phyloP scores from a whole-genome alignment of 2,888 invertebrate genomes.

The Kryphioiulus occultus region DNA sequence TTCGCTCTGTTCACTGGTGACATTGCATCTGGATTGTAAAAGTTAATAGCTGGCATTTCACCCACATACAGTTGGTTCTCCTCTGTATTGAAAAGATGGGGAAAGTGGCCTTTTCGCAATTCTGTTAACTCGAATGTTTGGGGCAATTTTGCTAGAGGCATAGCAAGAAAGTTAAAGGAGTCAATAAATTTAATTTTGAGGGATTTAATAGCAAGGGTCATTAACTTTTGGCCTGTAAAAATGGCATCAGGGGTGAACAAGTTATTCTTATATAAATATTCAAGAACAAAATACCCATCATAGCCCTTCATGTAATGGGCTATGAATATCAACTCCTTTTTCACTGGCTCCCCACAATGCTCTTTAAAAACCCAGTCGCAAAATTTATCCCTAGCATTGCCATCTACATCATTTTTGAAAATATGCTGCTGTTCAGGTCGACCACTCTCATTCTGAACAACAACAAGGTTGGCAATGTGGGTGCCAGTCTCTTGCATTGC shows the following conservation, averaged over 20 bases:
- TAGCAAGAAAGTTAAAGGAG: not conserved
- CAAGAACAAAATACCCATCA: not conserved
- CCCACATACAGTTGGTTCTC: not conserved
- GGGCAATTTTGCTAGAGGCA: slow-evolving; percentile 21
- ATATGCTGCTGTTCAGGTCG: not conserved
- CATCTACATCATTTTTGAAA: not conserved
- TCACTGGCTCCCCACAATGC: not conserved
- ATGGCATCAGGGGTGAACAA: not conserved
- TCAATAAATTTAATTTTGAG: slow-evolving; percentile 29
- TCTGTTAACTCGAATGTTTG: not conserved
- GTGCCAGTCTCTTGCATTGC: not conserved
- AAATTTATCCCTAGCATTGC: not conserved
- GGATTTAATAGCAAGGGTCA: not conserved
- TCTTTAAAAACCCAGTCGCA: not conserved
- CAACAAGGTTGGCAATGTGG: not conserved
- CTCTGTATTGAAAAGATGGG: not conserved
- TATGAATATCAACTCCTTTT: not conserved
- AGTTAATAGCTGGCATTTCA: not conserved
- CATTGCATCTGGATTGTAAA: not conserved
- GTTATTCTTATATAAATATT: not conserved
- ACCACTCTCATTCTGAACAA: not conserved
- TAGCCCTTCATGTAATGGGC: slow-evolving; percentile 33
- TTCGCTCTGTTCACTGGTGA: too few relatives aligned
- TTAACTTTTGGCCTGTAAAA: not conserved
- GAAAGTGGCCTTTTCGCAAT: not conserved